Conservation (phyloP, 2,888 invertebrate species). For the Ormia ochracea region DNA sequence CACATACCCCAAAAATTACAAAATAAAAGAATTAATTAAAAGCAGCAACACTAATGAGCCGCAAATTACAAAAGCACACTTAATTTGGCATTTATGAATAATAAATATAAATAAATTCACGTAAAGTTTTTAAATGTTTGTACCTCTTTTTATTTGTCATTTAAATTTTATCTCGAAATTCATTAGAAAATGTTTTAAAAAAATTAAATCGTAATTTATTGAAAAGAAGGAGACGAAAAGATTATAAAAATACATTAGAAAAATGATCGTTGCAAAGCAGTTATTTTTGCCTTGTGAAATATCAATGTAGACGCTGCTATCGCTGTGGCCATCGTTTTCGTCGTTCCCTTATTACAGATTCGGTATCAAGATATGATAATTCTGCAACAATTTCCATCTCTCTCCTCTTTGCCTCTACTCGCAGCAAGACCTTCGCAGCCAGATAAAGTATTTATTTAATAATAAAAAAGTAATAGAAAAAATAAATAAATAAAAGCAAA, state of each 20-base stretch:
- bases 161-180: conserved; percentile 25
- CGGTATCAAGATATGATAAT: not conserved
- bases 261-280: not conserved
- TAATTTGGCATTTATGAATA: conserved; percentile 25
- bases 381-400: not conserved
- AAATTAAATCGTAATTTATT: conserved; percentile 18
- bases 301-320: not conserved
- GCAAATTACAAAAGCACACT: not conserved
- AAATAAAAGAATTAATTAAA: not conserved
- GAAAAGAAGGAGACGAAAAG: not conserved
- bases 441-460: not conserved
- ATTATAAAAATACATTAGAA: not conserved
- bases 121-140: not conserved
- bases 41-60: not conserved
- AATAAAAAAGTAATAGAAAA: no score
- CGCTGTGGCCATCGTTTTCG: not conserved
- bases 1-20: not conserved
- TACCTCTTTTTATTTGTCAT: not conserved
- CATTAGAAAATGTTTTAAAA: conserved; percentile 26
- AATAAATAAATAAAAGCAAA: conserved; percentile 1
- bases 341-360: conserved; percentile 20
- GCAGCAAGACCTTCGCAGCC: not conserved
- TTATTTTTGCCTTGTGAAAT: not conserved
- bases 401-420: not conserved
- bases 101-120: conserved; percentile 6